Base-by-base conservation (phyloP, 2,888 invertebrate species). In the Callyntrura sp. region DNA sequence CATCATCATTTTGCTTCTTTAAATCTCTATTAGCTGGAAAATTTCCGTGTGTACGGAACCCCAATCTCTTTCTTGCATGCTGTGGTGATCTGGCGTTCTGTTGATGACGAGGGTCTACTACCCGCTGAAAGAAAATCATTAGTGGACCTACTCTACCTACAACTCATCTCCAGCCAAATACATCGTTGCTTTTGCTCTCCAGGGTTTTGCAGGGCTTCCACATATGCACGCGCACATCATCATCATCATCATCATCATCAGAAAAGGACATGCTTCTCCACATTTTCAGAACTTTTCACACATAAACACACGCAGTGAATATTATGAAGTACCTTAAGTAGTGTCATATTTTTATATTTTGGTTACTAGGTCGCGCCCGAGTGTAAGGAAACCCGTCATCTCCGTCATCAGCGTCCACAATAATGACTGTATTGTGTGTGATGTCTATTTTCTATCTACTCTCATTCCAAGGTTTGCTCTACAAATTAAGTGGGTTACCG, bases 21-120 rank as follows among this genome's bases (percentile, higher is more conserved):
- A n/a, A n/a, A n/a, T n/a, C n/a, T n/a, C n/a, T 17, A 57, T 57
- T 57, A 17, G 2, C 57, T 17, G 17, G 2, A 4, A 17, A 12
- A 57, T 57, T 57, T 57, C 17, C 17, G 8, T 57, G 5, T 57
- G 35, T 17, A 11, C 3, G 17, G n/a, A 70, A 70, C 35, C n/a
- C 43, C 45, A 70, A 70, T 70, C 70, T 70, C 35, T 43, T 70
- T 14, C 70, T 70, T 70, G 70, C 70, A 70, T 70, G 70, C n/a
- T n/a, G n/a, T 8, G 70, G 45, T 25, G 12, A 60, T 23, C 8
- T 60, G 60, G 11, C 23, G 62, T 62, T 62, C 62, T 62, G 62
- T 25, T 62, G 62, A 62, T 62, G 62, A 62, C 25, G 62, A 25
- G 62, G 17, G 11, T 48, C n/a, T n/a, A n/a, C n/a, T n/a, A n/a